Percentiles rank a stretch among this genome's conserved stretches.
Evolutionary conservation across 1,140 invertebrate genomes (phyloP).

Genomic region (Caenorhabditis inopinata): DNA sequence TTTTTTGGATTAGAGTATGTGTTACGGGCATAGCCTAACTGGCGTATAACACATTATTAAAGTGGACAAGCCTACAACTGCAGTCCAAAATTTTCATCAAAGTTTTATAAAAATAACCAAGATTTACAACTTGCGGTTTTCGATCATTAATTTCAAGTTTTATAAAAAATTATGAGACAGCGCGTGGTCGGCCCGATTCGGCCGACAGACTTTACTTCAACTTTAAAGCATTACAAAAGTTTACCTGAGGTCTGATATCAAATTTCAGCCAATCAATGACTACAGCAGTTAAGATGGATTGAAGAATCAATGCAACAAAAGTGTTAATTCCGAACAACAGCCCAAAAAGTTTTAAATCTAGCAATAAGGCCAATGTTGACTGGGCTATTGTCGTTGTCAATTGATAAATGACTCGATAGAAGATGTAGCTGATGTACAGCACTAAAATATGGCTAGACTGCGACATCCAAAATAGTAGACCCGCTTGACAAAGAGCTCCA

Average conservation of each 20-base stretch:
- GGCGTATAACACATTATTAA: too few relatives aligned
- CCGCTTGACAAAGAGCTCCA: slow-evolving; percentile 73
- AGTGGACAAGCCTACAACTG: too few relatives aligned
- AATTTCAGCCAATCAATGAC: slow-evolving; percentile 38
- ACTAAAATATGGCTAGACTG: slow-evolving; percentile 72
- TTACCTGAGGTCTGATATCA: slow-evolving; percentile 39
- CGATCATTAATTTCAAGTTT: too few relatives aligned
- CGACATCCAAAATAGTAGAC: slow-evolving; percentile 70
- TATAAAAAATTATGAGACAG: neutral
- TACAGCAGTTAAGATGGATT: slow-evolving; percentile 35
- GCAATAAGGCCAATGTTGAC: slow-evolving; percentile 85
- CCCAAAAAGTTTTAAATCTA: slow-evolving; percentile 25
- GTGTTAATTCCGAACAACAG: slow-evolving; percentile 69
- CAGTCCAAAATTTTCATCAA: too few relatives aligned
- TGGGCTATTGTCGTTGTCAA: slow-evolving; percentile 82
- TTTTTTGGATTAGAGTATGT: too few relatives aligned
- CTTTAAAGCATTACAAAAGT: neutral
- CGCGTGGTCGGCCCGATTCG: neutral
- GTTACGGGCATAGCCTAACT: too few relatives aligned
- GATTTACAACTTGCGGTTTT: too few relatives aligned
- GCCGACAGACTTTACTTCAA: too few relatives aligned
- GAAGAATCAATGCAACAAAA: slow-evolving; percentile 34
- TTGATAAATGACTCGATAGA: slow-evolving; percentile 79
- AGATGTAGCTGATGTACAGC: slow-evolving; percentile 77
- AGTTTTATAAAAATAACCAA: too few relatives aligned